phyloP scores from a whole-genome alignment of 30 jellyfish, hydroid and myxozoan species.

The Pelagia noctiluca region DNA sequence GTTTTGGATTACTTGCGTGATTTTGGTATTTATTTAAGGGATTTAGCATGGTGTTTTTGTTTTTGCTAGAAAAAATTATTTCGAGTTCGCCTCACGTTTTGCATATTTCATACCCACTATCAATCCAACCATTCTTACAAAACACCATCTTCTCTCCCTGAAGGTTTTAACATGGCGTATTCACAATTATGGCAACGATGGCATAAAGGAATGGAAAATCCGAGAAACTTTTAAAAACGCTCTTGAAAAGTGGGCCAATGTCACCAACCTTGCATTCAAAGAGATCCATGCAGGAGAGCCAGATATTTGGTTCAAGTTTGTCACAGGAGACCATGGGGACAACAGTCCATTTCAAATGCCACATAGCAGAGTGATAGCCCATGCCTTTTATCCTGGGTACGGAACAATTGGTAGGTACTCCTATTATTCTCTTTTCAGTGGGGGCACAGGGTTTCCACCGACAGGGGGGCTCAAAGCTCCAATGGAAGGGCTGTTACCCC shows the following conservation, averaged over 20 bases:
- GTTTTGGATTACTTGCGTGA: too few species aligned
- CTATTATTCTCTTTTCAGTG: not conserved
- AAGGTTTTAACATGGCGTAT: constrained; percentile 94
- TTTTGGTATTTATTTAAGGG: too few species aligned
- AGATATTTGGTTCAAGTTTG: constrained; percentile 90
- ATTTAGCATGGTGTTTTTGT: too few species aligned
- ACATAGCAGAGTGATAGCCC: constrained; percentile 94
- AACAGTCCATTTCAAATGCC: constrained; percentile 86
- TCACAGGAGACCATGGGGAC: constrained; percentile 78
- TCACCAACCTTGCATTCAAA: constrained; percentile 74
- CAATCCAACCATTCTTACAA: not conserved
- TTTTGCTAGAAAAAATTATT: too few species aligned
- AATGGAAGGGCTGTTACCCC: too few species aligned
- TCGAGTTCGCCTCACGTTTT: too few species aligned
- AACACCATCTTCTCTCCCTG: not conserved
- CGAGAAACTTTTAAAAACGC: constrained; percentile 73
- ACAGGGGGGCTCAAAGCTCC: not conserved
- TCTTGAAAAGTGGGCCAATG: constrained; percentile 78
- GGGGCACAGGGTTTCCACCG: not conserved
- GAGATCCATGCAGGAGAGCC: constrained; percentile 61
- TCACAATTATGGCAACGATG: constrained; percentile 84
- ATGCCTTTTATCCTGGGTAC: constrained; percentile 92
- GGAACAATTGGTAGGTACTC: constrained; percentile 35
- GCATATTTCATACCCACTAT: too few species aligned
- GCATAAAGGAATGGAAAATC: constrained; percentile 62